Conservation (phyloP, 2,888 invertebrate genomes). For the Priocnemis perturbator region DNA sequence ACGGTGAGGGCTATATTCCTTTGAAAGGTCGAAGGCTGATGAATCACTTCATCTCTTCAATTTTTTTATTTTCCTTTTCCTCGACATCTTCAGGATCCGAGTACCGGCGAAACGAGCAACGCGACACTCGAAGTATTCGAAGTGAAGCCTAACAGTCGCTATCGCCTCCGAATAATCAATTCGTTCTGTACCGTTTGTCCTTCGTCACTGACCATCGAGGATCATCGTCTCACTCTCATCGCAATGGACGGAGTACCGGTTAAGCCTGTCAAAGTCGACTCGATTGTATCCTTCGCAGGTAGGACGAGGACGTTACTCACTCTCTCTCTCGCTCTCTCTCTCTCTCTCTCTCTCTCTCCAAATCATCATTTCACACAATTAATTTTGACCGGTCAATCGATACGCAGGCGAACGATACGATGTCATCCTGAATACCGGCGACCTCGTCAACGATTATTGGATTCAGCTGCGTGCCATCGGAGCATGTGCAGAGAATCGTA, state of each 20-base stretch:
- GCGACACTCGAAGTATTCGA: conserved; percentile 59
- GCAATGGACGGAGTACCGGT: conserved; percentile 78
- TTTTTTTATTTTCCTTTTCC: too few relatives aligned
- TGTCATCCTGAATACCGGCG: conserved; percentile 77
- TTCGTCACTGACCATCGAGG: conserved; percentile 75
- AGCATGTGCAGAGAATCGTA: conserved; percentile 69
- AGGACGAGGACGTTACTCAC: conserved; percentile 44
- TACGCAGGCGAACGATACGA: conserved; percentile 81
- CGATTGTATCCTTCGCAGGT: conserved; percentile 77
- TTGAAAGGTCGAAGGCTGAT: too few relatives aligned
- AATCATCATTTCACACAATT: too few relatives aligned
- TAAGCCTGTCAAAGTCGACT: conserved; percentile 74
- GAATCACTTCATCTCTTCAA: too few relatives aligned
- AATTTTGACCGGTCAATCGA: too few relatives aligned
- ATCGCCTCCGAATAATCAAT: conserved; percentile 78
- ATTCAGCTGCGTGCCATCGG: conserved; percentile 76
- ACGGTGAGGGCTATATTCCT: not conserved
- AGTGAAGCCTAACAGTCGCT: conserved; percentile 75
- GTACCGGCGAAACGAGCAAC: conserved; percentile 51
- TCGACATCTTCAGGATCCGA: conserved; percentile 47
- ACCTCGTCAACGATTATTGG: conserved; percentile 76
- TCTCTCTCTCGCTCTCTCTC: too few relatives aligned
- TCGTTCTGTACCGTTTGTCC: conserved; percentile 78
- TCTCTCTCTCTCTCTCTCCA: too few relatives aligned
- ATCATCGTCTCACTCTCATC: conserved; percentile 77